Evolutionary conservation across 2,888 invertebrate genomes (phyloP).

Genomic region (Cephus rjabovi): DNA sequence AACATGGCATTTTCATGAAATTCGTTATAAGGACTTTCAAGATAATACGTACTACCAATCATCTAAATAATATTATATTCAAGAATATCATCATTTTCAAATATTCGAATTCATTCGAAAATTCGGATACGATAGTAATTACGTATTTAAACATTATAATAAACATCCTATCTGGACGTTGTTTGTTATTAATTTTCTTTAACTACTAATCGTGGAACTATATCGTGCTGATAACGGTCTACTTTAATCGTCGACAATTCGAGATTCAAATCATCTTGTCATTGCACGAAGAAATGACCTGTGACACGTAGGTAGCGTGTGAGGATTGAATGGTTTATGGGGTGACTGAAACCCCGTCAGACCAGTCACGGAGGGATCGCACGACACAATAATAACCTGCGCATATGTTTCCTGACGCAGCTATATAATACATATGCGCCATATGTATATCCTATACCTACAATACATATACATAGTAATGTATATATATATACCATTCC

Average conservation of each 20-base stretch:
- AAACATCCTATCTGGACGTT: not conserved
- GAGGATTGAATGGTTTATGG: constrained; percentile 23
- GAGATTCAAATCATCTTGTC: not conserved
- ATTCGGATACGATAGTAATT: not conserved
- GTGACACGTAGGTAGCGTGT: constrained; percentile 21
- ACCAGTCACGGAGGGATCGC: constrained; percentile 25
- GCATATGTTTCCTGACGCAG: not conserved
- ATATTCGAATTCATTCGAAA: not conserved
- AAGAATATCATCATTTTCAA: not conserved
- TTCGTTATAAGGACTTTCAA: not conserved
- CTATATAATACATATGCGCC: not conserved
- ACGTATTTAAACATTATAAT: not conserved
- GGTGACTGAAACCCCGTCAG: constrained; percentile 34
- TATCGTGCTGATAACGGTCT: not conserved
- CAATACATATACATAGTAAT: not conserved
- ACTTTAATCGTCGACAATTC: not conserved
- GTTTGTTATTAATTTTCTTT: not conserved
- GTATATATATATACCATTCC: not conserved
- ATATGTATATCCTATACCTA: not conserved
- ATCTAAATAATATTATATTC: not conserved
- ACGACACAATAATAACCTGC: constrained; percentile 11
- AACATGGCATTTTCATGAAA: not conserved
- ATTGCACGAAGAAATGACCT: constrained; percentile 32
- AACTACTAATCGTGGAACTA: not conserved
- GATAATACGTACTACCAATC: not conserved